These are phyloP conservation scores for Pteropus rufus DNA, from an alignment of 2,797 vertebrate genomes.

Conservation along the genomic window DNA sequence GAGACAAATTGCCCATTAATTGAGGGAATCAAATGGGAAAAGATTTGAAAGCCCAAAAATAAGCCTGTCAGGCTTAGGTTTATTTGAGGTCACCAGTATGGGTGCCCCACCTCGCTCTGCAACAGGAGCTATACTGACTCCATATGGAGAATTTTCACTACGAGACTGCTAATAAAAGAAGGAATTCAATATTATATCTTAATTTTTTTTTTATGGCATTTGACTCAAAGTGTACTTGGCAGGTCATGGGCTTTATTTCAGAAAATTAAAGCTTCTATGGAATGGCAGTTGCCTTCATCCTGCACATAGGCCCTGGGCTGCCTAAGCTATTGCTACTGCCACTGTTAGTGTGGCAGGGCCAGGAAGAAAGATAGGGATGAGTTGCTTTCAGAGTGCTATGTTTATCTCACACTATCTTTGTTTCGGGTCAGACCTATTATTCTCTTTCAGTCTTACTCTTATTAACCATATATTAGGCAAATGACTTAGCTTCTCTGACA, in stretches of 20 bases:
- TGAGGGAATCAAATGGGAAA: not conserved
- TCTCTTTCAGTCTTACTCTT: not conserved
- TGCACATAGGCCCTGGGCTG: not conserved
- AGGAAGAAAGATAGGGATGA: not conserved
- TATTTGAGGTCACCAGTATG: not conserved
- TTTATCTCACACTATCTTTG: not conserved
- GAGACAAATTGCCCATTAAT: not conserved
- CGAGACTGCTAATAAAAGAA: conserved; percentile 11
- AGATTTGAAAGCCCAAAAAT: not conserved
- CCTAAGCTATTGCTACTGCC: not conserved
- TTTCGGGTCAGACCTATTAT: not conserved
- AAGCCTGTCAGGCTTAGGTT: not conserved
- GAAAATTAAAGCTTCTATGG: not conserved
- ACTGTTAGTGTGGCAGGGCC: not conserved
- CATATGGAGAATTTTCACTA: not conserved
- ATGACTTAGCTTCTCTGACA: conserved; percentile 5
- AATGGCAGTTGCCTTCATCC: not conserved
- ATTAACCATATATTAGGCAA: not conserved
- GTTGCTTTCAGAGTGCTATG: not conserved
- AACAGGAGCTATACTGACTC: not conserved
- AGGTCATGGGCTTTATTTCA: not conserved
- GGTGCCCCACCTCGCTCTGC: not conserved
- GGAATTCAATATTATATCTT: not conserved
- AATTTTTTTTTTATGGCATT: not conserved
- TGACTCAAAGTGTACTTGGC: not conserved